A percentile compares a stretch with the other conserved stretches of the same genome.
Evolutionary conservation across 2,113 vertebrate genomes (phyloP).

Genomic region (Lagopus muta): DNA sequence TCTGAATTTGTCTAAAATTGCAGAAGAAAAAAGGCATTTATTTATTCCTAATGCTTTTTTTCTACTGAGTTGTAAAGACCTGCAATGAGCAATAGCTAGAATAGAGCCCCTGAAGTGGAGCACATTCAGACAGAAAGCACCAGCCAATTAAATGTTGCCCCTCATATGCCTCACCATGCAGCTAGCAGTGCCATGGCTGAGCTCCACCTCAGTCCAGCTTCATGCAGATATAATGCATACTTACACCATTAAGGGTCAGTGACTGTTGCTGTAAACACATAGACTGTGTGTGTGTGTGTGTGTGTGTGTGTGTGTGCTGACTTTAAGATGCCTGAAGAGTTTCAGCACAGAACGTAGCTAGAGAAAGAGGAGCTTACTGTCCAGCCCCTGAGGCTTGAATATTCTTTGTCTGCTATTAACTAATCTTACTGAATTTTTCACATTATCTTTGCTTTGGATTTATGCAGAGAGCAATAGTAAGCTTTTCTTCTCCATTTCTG

Average conservation of each 20-base stretch:
- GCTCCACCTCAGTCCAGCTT: background rate
- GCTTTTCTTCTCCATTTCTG: background rate
- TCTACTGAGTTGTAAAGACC: background rate
- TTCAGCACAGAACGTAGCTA: background rate
- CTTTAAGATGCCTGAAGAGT: background rate
- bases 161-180: background rate
- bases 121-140: background rate
- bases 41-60: background rate
- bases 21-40: background rate
- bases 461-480: background rate
- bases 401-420: background rate
- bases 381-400: background rate
- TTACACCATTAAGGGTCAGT: background rate
- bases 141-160: background rate
- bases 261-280: background rate
- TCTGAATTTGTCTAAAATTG: background rate
- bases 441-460: background rate
- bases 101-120: background rate
- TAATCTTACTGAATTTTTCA: background rate
- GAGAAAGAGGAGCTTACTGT: background rate
- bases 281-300: too few relatives aligned
- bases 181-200: background rate
- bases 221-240: background rate
- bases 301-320: background rate
- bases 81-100: background rate